Conservation (phyloP, 1,140 invertebrate genomes). For the Aethina tumida region DNA sequence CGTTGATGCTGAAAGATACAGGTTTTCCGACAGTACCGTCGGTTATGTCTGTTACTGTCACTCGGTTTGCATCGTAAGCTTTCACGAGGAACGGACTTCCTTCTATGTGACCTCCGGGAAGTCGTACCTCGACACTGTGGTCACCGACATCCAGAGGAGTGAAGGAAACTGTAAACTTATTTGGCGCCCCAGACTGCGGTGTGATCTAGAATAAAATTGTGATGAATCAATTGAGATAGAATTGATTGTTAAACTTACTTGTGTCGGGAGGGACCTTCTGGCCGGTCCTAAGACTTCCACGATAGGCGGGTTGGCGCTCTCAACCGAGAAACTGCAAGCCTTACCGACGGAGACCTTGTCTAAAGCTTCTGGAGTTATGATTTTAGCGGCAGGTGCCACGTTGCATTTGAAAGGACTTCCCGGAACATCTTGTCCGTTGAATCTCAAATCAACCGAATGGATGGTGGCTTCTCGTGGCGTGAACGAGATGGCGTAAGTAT, state of each 20-base stretch:
- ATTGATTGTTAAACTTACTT: conserved; percentile 37
- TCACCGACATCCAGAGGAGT: conserved; percentile 85
- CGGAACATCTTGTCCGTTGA: conserved; percentile 93
- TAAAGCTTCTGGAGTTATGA: conserved; percentile 69
- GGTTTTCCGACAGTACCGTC: conserved; percentile 84
- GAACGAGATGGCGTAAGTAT: conserved; percentile 95
- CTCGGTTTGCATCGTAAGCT: conserved; percentile 87
- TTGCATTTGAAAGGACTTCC: conserved; percentile 56
- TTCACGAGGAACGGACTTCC: conserved; percentile 93
- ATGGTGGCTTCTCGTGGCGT: conserved; percentile 80
- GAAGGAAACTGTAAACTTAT: conserved; percentile 60
- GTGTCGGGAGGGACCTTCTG: conserved; percentile 56
- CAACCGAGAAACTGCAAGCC: conserved; percentile 74
- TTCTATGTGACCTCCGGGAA: conserved; percentile 74
- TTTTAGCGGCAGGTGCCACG: conserved; percentile 58
- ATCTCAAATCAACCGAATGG: conserved; percentile 88
- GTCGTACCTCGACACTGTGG: conserved; percentile 78
- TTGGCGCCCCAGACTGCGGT: conserved; percentile 28
- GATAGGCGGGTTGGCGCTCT: conserved; percentile 61
- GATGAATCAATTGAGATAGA: neutral
- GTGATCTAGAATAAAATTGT: conserved; percentile 24
- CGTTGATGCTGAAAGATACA: conserved; percentile 86
- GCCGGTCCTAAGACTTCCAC: conserved; percentile 72
- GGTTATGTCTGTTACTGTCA: conserved; percentile 82
- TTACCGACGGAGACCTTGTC: conserved; percentile 88